A percentile compares a stretch with the other conserved stretches of the same genome.
Evolutionary conservation across 2,888 invertebrate genomes (phyloP).

Genomic region (Rapana venosa): DNA sequence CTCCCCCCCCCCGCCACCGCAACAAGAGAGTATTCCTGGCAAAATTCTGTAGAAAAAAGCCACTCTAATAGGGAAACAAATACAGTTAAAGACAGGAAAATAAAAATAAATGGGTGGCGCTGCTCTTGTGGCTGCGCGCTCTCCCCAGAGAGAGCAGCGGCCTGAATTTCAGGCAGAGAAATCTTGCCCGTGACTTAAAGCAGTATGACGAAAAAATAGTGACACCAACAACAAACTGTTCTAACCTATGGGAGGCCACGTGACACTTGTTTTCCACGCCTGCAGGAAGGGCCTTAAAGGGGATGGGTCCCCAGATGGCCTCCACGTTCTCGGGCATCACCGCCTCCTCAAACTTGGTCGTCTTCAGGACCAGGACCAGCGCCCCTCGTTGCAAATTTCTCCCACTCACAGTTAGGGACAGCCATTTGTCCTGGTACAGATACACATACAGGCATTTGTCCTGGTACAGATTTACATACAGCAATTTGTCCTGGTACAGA

Average conservation of each 20-base stretch:
- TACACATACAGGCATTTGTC: too few relatives aligned
- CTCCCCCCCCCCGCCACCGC: background rate
- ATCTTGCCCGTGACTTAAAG: too few relatives aligned
- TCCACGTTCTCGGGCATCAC: slow-evolving; percentile 76
- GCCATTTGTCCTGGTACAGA: background rate
- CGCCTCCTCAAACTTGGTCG: slow-evolving; percentile 75
- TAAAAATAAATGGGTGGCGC: too few relatives aligned
- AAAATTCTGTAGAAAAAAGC: too few relatives aligned
- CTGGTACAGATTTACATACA: too few relatives aligned
- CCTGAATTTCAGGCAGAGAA: background rate
- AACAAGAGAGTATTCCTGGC: too few relatives aligned
- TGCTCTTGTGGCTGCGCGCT: too few relatives aligned
- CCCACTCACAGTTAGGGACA: background rate
- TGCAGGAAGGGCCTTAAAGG: slow-evolving; percentile 68
- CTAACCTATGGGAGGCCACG: slow-evolving; percentile 75
- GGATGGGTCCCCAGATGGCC: slow-evolving; percentile 76
- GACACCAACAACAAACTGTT: background rate
- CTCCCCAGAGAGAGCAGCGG: too few relatives aligned
- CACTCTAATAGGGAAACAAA: too few relatives aligned
- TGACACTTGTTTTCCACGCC: slow-evolving; percentile 72
- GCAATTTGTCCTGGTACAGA: too few relatives aligned
- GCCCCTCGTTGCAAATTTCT: slow-evolving; percentile 49
- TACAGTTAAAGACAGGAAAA: too few relatives aligned
- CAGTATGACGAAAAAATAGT: too few relatives aligned
- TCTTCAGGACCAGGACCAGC: slow-evolving; percentile 68